Evolutionary conservation across 2,797 vertebrate genomes (phyloP).

Genomic region (Hirundo rustica): DNA sequence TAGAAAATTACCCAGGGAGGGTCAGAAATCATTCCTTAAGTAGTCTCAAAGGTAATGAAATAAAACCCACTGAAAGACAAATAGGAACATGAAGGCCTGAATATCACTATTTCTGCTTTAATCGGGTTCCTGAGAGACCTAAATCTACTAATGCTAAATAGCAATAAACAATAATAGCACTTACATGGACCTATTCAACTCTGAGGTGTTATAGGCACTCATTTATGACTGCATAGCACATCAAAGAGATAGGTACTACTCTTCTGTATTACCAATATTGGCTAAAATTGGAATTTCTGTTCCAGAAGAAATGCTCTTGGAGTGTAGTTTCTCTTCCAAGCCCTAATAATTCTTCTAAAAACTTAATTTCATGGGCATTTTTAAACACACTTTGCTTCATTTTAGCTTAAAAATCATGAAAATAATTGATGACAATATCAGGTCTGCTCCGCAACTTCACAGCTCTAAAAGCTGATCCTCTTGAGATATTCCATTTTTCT

Average conservation of each 20-base stretch:
- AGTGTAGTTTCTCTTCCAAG: neutral
- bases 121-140: neutral
- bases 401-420: neutral
- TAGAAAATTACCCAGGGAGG: constrained; percentile 19
- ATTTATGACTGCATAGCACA: neutral
- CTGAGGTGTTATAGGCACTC: neutral
- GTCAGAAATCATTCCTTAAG: constrained; percentile 35
- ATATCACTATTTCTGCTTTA: constrained; percentile 28
- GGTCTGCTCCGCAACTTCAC: neutral
- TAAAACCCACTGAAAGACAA: constrained; percentile 38
- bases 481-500: neutral
- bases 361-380: neutral
- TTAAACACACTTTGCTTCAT: neutral
- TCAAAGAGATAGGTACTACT: neutral
- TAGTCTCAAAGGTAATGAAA: constrained; percentile 36
- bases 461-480: neutral
- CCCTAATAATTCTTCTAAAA: neutral
- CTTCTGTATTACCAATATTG: neutral
- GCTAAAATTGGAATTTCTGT: neutral
- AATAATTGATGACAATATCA: neutral
- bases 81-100: constrained; percentile 7
- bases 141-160: constrained; percentile 33
- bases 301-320: neutral
- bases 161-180: constrained; percentile 40
- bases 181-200: constrained; percentile 10